A percentile compares a stretch with the other conserved stretches of the same genome.
Evolutionary conservation across 2,113 vertebrate species (phyloP).

Genomic region (Gadus chalcogrammus): DNA sequence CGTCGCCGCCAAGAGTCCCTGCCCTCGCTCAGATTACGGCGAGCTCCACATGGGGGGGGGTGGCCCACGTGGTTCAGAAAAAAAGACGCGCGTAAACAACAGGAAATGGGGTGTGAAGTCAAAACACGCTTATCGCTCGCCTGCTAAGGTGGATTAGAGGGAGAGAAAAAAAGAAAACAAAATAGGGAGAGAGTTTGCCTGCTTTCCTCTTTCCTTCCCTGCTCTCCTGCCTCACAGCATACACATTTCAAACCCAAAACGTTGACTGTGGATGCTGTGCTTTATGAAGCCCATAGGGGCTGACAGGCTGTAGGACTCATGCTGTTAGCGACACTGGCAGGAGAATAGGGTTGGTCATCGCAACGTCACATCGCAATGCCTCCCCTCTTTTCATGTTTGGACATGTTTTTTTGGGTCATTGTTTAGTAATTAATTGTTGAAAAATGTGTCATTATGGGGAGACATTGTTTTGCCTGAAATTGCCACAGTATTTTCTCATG

Average conservation of each 20-base stretch:
- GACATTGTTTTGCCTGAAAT: no score
- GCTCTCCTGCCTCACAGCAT: slow-evolving; percentile 29
- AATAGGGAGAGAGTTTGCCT: slow-evolving; percentile 4
- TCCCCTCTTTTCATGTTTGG: no score
- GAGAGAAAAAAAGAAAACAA: slow-evolving; percentile 20
- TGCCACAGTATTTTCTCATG: no score
- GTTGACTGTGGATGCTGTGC: slow-evolving; percentile 4
- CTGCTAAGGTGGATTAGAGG: slow-evolving; percentile 64
- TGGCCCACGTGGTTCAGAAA: slow-evolving; percentile 58
- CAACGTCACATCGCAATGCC: no score
- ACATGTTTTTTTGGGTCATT: no score
- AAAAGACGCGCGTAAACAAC: slow-evolving; percentile 51
- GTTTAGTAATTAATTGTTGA: no score
- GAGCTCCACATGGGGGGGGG: slow-evolving; percentile 37
- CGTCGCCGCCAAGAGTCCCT: slow-evolving; percentile 48
- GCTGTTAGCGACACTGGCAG: slow-evolving; percentile 21
- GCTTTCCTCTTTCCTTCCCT: slow-evolving; percentile 31
- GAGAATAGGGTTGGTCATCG: neutral
- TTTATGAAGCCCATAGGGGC: slow-evolving; percentile 33
- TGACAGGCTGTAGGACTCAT: slow-evolving; percentile 28
- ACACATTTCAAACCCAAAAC: slow-evolving; percentile 10
- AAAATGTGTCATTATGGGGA: no score
- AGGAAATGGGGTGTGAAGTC: slow-evolving; percentile 61
- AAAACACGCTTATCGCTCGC: slow-evolving; percentile 63
- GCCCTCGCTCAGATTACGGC: slow-evolving; percentile 55